These are phyloP conservation scores for Eurytoma adleriae DNA, from an alignment of 2,888 invertebrate genomes.

Conservation along the genomic window DNA sequence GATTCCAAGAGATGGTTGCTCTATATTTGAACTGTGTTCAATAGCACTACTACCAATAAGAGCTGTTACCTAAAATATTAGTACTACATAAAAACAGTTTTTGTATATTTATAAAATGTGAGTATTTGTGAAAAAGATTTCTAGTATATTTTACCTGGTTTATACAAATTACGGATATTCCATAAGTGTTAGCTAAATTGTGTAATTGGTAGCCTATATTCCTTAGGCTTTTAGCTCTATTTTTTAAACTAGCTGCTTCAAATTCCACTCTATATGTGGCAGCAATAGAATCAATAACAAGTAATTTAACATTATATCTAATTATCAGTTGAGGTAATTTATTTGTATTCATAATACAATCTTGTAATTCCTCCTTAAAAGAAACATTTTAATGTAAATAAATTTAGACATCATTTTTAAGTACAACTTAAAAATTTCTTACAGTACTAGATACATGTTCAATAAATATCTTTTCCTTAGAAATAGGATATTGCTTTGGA, in stretches of 20 bases:
- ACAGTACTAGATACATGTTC: conserved; percentile 80
- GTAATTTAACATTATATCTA: conserved; percentile 78
- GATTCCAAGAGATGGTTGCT: conserved; percentile 69
- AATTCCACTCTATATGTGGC: conserved; percentile 82
- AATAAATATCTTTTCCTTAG: conserved; percentile 81
- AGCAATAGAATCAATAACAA: conserved; percentile 86
- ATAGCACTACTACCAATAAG: conserved; percentile 56
- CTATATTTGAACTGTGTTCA: conserved; percentile 57
- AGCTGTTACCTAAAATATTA: conserved; percentile 65
- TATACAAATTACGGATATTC: conserved; percentile 81
- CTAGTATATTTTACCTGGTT: conserved; percentile 80
- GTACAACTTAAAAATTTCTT: conserved; percentile 41
- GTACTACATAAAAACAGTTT: neutral
- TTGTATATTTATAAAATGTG: neutral
- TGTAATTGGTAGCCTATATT: conserved; percentile 79
- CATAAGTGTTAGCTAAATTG: conserved; percentile 77
- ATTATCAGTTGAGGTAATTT: conserved; percentile 79
- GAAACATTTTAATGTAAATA: conserved; percentile 44
- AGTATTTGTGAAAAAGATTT: conserved; percentile 8
- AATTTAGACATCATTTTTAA: neutral
- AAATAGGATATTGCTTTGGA: conserved; percentile 68
- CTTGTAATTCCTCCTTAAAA: conserved; percentile 78
- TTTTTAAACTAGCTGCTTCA: conserved; percentile 76
- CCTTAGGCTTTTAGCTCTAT: conserved; percentile 80
- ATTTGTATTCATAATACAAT: conserved; percentile 76